Conservation (phyloP, 2,888 invertebrate genomes). For the Pelosia muscerda region DNA sequence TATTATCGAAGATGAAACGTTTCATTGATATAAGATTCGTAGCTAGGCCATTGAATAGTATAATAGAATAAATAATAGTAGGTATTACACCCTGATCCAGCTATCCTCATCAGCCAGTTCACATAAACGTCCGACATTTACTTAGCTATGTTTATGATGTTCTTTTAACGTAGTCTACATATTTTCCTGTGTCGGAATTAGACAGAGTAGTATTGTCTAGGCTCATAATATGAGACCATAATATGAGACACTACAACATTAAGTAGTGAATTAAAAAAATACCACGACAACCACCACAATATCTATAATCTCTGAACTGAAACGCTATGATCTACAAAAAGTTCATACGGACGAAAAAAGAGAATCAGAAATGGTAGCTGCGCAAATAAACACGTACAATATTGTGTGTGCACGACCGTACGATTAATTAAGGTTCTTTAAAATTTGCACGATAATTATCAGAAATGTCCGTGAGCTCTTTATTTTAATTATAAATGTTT, state of each 20-base stretch:
- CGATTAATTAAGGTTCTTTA: slow-evolving; percentile 49
- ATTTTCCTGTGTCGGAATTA: not conserved
- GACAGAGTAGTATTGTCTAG: no score
- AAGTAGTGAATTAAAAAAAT: no score
- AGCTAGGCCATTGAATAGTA: no score
- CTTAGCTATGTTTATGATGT: not conserved
- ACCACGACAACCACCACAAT: no score
- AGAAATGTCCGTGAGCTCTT: slow-evolving; percentile 43
- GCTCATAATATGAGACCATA: no score
- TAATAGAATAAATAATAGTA: no score
- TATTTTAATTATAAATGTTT: slow-evolving; percentile 38
- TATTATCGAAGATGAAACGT: no score
- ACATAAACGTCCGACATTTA: no score
- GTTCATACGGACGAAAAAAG: not conserved
- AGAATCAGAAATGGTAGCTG: not conserved
- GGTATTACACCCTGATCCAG: no score
- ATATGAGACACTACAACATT: not conserved
- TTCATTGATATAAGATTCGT: no score
- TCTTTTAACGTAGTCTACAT: not conserved
- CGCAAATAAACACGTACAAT: slow-evolving; percentile 31
- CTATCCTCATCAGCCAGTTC: no score
- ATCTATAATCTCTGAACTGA: no score
- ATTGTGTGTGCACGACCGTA: slow-evolving; percentile 46
- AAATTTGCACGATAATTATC: slow-evolving; percentile 46
- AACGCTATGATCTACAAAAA: not conserved